Evolutionary conservation across 2,888 invertebrate species (phyloP).

Genomic region (Cheilosia pagana): DNA sequence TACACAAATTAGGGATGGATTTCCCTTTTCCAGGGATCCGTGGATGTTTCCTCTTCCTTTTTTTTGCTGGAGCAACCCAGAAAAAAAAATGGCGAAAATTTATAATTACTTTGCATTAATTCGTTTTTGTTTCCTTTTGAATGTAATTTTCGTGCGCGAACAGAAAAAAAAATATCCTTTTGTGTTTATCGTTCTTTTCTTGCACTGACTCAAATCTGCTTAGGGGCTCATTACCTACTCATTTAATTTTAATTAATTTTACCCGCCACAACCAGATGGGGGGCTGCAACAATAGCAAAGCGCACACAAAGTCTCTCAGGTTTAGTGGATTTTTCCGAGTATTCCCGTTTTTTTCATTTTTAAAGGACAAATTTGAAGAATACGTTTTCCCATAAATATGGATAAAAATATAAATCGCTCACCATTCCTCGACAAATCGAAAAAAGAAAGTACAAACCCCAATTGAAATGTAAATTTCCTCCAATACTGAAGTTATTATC

Average conservation of each 20-base stretch:
- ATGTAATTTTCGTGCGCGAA: conserved; percentile 24
- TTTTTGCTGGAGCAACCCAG: conserved; percentile 22
- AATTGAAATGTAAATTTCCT: conserved; percentile 74
- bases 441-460: conserved; percentile 22
- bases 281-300: conserved; percentile 2
- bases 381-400: no score
- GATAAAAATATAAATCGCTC: no score
- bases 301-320: not conserved
- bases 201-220: conserved; percentile 53
- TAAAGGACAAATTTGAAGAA: no score
- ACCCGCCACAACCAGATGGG: conserved; percentile 47
- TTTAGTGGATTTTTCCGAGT: not conserved
- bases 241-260: conserved; percentile 66
- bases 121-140: conserved; percentile 45
- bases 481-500: conserved; percentile 44
- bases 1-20: not conserved
- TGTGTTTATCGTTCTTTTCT: conserved; percentile 44
- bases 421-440: not conserved
- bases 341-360: not conserved
- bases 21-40: not conserved
- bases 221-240: conserved; percentile 60
- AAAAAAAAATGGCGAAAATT: conserved; percentile 50
- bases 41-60: not conserved
- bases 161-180: conserved; percentile 19
- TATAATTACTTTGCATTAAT: conserved; percentile 54